These are phyloP conservation scores for Seriola aureovittata DNA, from an alignment of 2,113 vertebrate genomes.

Conservation along the genomic window DNA sequence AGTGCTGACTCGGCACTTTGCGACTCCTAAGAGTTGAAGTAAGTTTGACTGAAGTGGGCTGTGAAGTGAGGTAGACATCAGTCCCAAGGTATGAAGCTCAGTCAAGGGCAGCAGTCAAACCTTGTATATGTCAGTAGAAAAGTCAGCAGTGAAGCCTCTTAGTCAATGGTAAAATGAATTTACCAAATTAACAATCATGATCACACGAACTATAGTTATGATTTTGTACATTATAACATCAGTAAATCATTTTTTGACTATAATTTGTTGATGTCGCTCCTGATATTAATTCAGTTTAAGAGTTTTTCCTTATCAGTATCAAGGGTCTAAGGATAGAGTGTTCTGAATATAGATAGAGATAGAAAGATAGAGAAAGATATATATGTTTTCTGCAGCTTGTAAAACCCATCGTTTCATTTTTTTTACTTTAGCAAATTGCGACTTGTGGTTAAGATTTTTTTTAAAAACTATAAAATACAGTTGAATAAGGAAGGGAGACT, in stretches of 20 bases:
- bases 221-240: not conserved
- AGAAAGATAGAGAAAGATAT: too few species aligned
- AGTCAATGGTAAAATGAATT: conserved; percentile 21
- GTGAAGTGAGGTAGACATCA: conserved; percentile 31
- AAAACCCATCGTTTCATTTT: not conserved
- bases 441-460: too few species aligned
- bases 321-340: too few species aligned
- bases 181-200: not conserved
- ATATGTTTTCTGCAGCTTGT: not conserved
- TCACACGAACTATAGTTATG: not conserved
- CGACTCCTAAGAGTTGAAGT: conserved; percentile 40
- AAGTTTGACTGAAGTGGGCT: conserved; percentile 52
- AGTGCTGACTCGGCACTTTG: conserved; percentile 51
- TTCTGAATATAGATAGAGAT: too few species aligned
- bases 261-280: not conserved
- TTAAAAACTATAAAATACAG: not conserved
- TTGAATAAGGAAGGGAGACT: not conserved
- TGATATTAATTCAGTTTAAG: too few species aligned
- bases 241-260: not conserved
- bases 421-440: too few species aligned
- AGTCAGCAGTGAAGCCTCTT: not conserved
- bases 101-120: conserved; percentile 42
- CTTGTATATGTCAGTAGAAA: conserved; percentile 29
- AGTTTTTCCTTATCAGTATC: too few species aligned
- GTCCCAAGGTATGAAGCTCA: conserved; percentile 34